phyloP scores from a whole-genome alignment of 1,140 invertebrate genomes.

The Armadillidium nasatum region DNA sequence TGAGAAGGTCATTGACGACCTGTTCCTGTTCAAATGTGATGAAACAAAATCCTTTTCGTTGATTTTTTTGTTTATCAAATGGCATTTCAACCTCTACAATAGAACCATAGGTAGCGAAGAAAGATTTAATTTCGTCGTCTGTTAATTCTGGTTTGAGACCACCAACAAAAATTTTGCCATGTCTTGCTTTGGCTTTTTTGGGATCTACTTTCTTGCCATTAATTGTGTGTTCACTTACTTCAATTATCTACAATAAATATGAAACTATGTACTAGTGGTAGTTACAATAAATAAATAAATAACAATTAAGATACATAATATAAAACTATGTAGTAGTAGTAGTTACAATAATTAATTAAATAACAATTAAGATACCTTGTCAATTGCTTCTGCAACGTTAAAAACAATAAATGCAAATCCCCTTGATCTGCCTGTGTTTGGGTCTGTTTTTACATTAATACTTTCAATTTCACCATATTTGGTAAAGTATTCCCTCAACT shows the following conservation, averaged over 20 bases:
- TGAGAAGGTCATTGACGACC: slow-evolving; percentile 81
- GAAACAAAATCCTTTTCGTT: slow-evolving; percentile 90
- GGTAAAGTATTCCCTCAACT: slow-evolving; percentile 82
- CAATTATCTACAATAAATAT: slow-evolving; percentile 58
- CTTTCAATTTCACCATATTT: slow-evolving; percentile 86
- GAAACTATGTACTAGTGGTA: no score
- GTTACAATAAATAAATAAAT: slow-evolving; percentile 27
- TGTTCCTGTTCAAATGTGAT: slow-evolving; percentile 91
- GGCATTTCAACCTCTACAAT: slow-evolving; percentile 92
- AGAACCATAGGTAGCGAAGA: slow-evolving; percentile 82
- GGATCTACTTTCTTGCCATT: slow-evolving; percentile 92
- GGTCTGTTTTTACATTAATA: slow-evolving; percentile 89
- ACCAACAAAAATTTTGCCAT: slow-evolving; percentile 92
- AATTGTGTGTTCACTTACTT: slow-evolving; percentile 79
- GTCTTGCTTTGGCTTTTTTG: slow-evolving; percentile 86
- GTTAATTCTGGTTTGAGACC: slow-evolving; percentile 80
- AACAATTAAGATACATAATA: no score
- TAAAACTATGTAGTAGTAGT: no score
- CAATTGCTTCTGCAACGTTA: slow-evolving; percentile 75
- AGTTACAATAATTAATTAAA: no score
- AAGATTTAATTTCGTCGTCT: slow-evolving; percentile 86
- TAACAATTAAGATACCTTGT: no score
- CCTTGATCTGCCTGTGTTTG: slow-evolving; percentile 78
- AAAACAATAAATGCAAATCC: slow-evolving; percentile 95
- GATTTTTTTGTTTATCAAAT: slow-evolving; percentile 92